Base-by-base conservation (phyloP, 2,113 vertebrate genomes). In the Ploceus nigricollis region DNA sequence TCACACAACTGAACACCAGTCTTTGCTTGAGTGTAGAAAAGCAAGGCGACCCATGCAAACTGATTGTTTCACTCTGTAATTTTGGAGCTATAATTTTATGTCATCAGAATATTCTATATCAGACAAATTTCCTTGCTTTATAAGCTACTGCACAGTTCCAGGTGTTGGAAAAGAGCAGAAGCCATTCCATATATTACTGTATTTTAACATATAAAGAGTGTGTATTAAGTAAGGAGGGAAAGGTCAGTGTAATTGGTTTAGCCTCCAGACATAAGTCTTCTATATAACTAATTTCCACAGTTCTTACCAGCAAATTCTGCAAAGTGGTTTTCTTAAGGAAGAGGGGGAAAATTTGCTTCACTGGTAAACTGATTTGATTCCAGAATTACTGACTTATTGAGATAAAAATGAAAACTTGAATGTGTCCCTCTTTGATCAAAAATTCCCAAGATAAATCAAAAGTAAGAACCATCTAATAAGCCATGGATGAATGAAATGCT, bases 361-460 rank as follows among this genome's bases (percentile, higher is more conserved):
- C 63, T 76, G 60, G 83, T 94, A 81, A 94, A 80, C 39, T 57
- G 68, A 45, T 93, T 63, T 56, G 40, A 69, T 77, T 93, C 58
- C 63, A 90, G 86, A 94, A 94, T 71, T 33, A 72, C 71, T 63
- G 51, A 65, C 50, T 90, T 91, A 9, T 2, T 94, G 92, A 94
- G 94, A 78, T 58, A 33, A 56, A 78, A 92, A 91, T 92, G 78
- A 87, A 92, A 65, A 70, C 1, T 11, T 92, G 39, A 44, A 31
- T 3, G 1, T 82, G 39, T 90, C 56, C 11, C 23, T 91, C 93
- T 86, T 94, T 87, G 90, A 97, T 88, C 83, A 94, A 42, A 93
- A 86, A 88, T 95, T 75, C 69, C 87, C 48, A 83, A 94, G 33
- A 91, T 61, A 96, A 94, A 94, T 92, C 39, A 92, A 82, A 97